Evolutionary conservation across 37 sponge, comb jelly and placozoan genomes (phyloP).

Genomic region (Axinella damicornis): DNA sequence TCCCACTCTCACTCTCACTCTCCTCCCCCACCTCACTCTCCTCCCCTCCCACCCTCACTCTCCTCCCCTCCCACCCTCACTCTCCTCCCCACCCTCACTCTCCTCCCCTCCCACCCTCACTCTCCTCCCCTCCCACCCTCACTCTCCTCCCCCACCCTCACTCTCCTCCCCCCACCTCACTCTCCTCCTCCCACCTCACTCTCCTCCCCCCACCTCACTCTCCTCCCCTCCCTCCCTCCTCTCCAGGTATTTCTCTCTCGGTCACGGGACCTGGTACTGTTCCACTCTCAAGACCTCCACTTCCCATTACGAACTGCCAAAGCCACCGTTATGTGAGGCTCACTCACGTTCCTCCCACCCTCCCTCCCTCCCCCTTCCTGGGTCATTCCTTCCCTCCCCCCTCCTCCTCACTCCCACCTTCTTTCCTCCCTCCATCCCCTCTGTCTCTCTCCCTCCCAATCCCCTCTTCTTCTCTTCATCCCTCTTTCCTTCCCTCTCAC

Average conservation of each 20-base stretch:
- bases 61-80: background rate
- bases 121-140: background rate
- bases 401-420: too few species aligned
- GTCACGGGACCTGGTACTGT: conserved; percentile 46
- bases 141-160: background rate
- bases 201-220: background rate
- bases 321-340: conserved; percentile 47
- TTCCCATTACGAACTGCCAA: conserved; percentile 34
- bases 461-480: background rate
- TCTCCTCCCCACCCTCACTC: background rate
- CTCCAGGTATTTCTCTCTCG: conserved; percentile 32
- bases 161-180: background rate
- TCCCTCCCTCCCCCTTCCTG: too few species aligned
- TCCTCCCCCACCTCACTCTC: background rate
- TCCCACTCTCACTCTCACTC: background rate
- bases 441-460: background rate
- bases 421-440: conserved; percentile 7
- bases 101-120: background rate
- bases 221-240: background rate
- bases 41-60: background rate
- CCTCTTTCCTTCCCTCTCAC: too few species aligned
- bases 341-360: background rate
- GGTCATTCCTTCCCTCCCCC: too few species aligned
- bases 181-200: background rate
- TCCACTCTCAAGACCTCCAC: conserved; percentile 70